These are phyloP conservation scores for Drosophila serrata DNA, from an alignment of 1,140 invertebrate species.

Conservation along the genomic window DNA sequence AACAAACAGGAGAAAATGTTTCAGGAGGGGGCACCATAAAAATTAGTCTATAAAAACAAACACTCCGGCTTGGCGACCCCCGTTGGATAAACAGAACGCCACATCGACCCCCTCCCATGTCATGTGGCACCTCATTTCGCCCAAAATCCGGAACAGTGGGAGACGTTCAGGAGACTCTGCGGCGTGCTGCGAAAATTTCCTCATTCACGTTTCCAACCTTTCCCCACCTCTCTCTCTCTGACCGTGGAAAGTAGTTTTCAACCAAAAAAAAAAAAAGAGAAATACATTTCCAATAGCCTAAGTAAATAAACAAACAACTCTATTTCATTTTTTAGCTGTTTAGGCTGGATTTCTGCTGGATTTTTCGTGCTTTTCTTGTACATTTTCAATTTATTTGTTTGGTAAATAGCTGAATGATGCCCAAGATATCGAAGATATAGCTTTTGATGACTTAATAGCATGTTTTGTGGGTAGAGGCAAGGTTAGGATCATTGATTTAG, in stretches of 20 bases:
- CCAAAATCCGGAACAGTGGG: constrained; percentile 36
- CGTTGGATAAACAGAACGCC: constrained; percentile 78
- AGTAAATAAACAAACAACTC: constrained; percentile 53
- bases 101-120: constrained; percentile 45
- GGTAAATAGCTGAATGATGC: constrained; percentile 25
- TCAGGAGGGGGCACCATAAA: constrained; percentile 66
- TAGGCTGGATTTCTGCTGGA: background rate
- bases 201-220: constrained; percentile 53
- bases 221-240: too few species aligned
- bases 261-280: background rate
- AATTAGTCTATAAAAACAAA: constrained; percentile 84
- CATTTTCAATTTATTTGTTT: constrained; percentile 37
- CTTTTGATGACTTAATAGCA: constrained; percentile 25
- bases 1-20: constrained; percentile 64
- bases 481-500: background rate
- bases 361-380: constrained; percentile 15
- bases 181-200: constrained; percentile 77
- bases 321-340: constrained; percentile 48
- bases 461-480: background rate
- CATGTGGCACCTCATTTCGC: constrained; percentile 68
- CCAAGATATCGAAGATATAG: constrained; percentile 1
- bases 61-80: constrained; percentile 72
- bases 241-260: constrained; percentile 15
- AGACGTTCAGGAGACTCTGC: constrained; percentile 39
- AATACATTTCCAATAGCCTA: constrained; percentile 49